Percentiles rank a stretch among this genome's conserved stretches.
phyloP scores from a whole-genome alignment of 2,797 vertebrate species.

The Sternotherus odoratus region DNA sequence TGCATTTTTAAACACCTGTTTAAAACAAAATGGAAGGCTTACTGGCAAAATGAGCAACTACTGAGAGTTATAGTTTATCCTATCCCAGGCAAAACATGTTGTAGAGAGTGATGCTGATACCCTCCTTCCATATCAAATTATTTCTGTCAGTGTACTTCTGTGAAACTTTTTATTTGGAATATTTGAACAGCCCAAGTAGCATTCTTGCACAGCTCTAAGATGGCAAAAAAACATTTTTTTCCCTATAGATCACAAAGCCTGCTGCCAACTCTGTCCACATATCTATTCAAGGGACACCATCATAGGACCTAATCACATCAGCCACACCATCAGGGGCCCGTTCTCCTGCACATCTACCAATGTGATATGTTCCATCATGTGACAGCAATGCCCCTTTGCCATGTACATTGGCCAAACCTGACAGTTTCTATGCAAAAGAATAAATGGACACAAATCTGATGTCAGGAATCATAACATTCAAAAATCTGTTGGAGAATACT shows the following conservation, averaged over 20 bases:
- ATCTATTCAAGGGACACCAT: too few species aligned
- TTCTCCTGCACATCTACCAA: too few species aligned
- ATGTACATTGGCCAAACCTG: too few species aligned
- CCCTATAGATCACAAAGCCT: not conserved
- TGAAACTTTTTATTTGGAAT: not conserved
- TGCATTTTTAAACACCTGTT: not conserved
- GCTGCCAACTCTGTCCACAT: too few species aligned
- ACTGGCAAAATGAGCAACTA: not conserved
- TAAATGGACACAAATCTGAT: too few species aligned
- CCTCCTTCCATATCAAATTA: not conserved
- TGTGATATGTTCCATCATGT: too few species aligned
- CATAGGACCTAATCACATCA: too few species aligned
- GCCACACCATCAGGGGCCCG: too few species aligned
- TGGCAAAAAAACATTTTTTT: not conserved
- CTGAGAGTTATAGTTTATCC: not conserved
- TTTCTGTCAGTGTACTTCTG: not conserved
- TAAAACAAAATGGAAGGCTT: not conserved
- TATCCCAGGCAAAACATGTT: not conserved
- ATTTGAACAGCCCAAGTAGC: not conserved
- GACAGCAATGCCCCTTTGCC: too few species aligned
- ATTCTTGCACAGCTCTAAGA: not conserved
- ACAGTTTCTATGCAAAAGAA: too few species aligned
- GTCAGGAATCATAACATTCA: too few species aligned
- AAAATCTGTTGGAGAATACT: too few species aligned
- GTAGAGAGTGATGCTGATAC: not conserved